These are phyloP conservation scores for Tautogolabrus adspersus DNA, from an alignment of 2,113 vertebrate genomes.

Conservation along the genomic window DNA sequence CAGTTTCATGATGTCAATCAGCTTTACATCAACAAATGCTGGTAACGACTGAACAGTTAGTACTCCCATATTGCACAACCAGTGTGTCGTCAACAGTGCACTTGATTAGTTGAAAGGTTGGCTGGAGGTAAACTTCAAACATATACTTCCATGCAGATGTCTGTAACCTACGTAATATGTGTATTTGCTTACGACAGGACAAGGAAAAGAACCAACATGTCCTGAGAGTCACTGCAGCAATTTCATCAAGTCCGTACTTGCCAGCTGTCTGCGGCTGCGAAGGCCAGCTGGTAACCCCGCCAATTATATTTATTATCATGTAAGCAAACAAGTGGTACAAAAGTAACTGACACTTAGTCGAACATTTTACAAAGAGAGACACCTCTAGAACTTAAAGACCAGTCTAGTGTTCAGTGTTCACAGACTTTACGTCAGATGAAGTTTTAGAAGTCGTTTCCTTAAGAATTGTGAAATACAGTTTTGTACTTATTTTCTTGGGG, in stretches of 20 bases:
- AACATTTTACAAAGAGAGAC: neutral
- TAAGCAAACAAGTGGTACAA: neutral
- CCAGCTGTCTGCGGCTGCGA: neutral
- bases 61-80: constrained; percentile 3
- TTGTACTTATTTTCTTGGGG: too few species aligned
- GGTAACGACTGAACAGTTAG: constrained; percentile 21
- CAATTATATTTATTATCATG: neutral
- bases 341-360: neutral
- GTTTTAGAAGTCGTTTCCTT: too few species aligned
- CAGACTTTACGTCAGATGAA: too few species aligned
- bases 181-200: neutral
- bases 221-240: neutral
- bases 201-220: neutral
- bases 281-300: neutral
- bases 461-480: too few species aligned
- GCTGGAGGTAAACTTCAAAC: constrained; percentile 4
- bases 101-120: constrained; percentile 5
- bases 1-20: constrained; percentile 64
- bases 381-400: neutral
- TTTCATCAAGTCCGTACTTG: neutral
- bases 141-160: neutral
- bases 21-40: neutral
- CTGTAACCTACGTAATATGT: neutral
- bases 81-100: constrained; percentile 1
- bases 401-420: too few species aligned